These are phyloP conservation scores for Myripristis jacobus DNA, from an alignment of 2,797 vertebrate species.

Conservation along the genomic window DNA sequence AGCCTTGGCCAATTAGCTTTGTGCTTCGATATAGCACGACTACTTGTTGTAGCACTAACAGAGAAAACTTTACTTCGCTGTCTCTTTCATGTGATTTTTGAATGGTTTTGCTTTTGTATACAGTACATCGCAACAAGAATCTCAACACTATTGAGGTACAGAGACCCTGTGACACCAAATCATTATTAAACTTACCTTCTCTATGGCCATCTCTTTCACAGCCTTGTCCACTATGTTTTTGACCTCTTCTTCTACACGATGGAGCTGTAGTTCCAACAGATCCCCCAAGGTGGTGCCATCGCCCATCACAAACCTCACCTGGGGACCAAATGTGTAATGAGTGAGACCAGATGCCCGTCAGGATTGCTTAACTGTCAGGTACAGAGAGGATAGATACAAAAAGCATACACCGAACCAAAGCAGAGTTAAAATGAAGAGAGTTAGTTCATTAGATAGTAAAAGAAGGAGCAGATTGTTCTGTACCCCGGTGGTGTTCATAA, in stretches of 20 bases:
- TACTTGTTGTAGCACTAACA: too few relatives aligned
- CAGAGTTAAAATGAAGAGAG: background rate
- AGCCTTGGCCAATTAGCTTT: too few relatives aligned
- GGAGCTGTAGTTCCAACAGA: conserved; percentile 85
- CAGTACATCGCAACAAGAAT: too few relatives aligned
- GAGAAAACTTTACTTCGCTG: too few relatives aligned
- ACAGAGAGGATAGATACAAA: background rate
- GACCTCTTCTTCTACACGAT: conserved; percentile 86
- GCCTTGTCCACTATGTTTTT: conserved; percentile 87
- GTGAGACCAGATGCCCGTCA: conserved; percentile 54
- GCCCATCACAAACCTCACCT: conserved; percentile 87
- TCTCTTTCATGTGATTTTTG: too few relatives aligned
- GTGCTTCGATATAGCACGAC: too few relatives aligned
- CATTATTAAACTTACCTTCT: conserved; percentile 73
- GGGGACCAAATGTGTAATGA: conserved; percentile 30
- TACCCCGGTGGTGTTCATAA: conserved; percentile 82
- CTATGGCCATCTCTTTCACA: conserved; percentile 85
- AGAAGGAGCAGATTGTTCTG: conserved; percentile 13
- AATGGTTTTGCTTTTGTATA: too few relatives aligned
- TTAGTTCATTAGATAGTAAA: background rate
- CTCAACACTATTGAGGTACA: too few relatives aligned
- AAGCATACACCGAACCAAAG: conserved; percentile 4
- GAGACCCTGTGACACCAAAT: too few relatives aligned
- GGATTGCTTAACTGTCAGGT: conserved; percentile 46
- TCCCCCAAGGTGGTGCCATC: conserved; percentile 82